phyloP scores from a whole-genome alignment of 2,797 vertebrate species.

The Chrysocyon brachyurus region DNA sequence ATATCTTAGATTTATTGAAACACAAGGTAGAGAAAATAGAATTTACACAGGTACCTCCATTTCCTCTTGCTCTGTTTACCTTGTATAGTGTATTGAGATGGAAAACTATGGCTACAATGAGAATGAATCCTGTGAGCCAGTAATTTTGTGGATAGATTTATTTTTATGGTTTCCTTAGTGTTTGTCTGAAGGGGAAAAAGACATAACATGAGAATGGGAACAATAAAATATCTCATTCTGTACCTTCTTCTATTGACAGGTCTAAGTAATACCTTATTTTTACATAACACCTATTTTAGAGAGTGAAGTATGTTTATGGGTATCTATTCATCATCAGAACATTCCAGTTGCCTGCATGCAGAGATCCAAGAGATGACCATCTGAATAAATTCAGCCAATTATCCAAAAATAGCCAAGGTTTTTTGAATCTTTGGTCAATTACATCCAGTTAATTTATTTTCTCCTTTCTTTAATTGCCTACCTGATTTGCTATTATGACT shows the following conservation, averaged over 20 bases:
- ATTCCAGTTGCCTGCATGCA: not conserved
- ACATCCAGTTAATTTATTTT: conserved; percentile 44
- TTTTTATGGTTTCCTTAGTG: conserved; percentile 79
- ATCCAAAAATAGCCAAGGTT: not conserved
- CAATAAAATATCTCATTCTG: conserved; percentile 76
- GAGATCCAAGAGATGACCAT: conserved; percentile 7
- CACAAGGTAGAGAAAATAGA: conserved; percentile 12
- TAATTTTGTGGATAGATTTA: conserved; percentile 78
- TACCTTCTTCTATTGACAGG: conserved; percentile 62
- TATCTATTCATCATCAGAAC: conserved; percentile 31
- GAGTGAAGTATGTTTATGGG: conserved; percentile 67
- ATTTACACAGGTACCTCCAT: conserved; percentile 37
- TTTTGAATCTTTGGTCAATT: not conserved
- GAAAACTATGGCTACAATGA: conserved; percentile 15
- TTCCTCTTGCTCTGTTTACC: conserved; percentile 61
- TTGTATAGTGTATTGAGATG: not conserved
- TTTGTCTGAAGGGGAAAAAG: conserved; percentile 77
- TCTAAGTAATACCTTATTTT: conserved; percentile 76
- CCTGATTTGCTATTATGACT: not conserved
- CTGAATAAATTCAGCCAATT: conserved; percentile 61
- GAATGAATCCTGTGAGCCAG: conserved; percentile 73
- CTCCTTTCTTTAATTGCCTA: conserved; percentile 35
- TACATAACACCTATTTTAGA: conserved; percentile 76
- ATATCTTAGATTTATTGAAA: conserved; percentile 63
- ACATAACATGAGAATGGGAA: conserved; percentile 71